Conservation (phyloP, 1,140 invertebrate genomes). For the Aporrectodea caliginosa region DNA sequence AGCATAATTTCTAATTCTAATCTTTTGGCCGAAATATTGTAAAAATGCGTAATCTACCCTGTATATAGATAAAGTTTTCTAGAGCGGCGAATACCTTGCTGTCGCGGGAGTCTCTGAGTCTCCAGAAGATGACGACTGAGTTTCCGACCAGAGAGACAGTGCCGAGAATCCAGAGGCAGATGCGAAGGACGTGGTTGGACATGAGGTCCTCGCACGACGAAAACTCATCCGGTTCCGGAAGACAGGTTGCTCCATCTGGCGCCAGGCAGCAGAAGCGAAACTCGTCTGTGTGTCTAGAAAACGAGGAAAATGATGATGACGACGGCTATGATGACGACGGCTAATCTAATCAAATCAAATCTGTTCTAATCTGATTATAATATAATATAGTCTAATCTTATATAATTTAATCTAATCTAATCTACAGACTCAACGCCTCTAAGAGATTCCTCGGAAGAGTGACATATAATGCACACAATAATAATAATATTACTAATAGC, state of each 20-base stretch:
- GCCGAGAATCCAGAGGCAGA: constrained; percentile 67
- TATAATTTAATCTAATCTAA: too few relatives aligned
- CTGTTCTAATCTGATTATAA: too few relatives aligned
- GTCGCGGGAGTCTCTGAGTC: constrained; percentile 50
- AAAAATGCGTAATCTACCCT: too few relatives aligned
- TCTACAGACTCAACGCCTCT: too few relatives aligned
- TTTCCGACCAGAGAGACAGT: constrained; percentile 64
- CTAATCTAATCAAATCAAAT: background rate
- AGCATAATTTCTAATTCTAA: too few relatives aligned
- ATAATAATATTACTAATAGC: too few relatives aligned
- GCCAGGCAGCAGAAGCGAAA: constrained; percentile 61
- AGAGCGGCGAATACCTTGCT: constrained; percentile 42
- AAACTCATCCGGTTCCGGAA: constrained; percentile 59
- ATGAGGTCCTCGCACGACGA: constrained; percentile 63
- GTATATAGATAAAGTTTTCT: too few relatives aligned
- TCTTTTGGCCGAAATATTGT: too few relatives aligned
- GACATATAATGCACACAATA: too few relatives aligned
- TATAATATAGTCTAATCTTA: too few relatives aligned
- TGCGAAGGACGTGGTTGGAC: constrained; percentile 59
- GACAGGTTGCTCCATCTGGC: constrained; percentile 49
- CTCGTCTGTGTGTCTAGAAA: constrained; percentile 55
- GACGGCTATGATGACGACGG: too few relatives aligned
- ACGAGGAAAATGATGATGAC: background rate
- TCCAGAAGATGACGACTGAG: constrained; percentile 63
- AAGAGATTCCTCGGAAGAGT: too few relatives aligned